Evolutionary conservation across 2,888 invertebrate genomes (phyloP).

Genomic region (Drosophila borborema): DNA sequence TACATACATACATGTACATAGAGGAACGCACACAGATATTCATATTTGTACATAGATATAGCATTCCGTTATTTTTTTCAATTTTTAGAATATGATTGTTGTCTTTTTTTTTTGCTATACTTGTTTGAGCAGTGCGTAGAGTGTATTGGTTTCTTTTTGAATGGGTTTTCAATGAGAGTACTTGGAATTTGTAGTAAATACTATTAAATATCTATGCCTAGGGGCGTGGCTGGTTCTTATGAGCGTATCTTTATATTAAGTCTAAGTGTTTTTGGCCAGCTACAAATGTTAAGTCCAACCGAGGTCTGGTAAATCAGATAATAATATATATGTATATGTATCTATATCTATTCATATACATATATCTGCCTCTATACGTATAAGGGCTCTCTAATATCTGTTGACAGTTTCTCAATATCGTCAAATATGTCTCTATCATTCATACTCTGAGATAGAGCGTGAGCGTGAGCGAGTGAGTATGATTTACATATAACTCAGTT

Average conservation of each 20-base stretch:
- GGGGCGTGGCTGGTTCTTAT: neutral
- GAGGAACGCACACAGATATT: conserved; percentile 1
- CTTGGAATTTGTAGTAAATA: neutral
- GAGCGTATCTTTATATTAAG: neutral
- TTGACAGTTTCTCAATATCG: too few species aligned
- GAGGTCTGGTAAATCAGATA: neutral
- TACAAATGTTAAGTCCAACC: neutral
- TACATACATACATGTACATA: neutral
- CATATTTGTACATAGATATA: conserved; percentile 34
- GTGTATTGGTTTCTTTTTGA: neutral
- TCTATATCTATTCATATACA: too few species aligned
- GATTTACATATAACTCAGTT: too few species aligned
- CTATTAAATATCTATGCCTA: too few species aligned
- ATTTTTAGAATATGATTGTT: conserved; percentile 10
- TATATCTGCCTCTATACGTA: too few species aligned
- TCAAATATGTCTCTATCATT: too few species aligned
- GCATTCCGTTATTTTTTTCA: conserved; percentile 17
- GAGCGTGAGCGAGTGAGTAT: too few species aligned
- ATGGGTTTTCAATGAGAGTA: neutral
- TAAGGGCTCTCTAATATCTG: too few species aligned
- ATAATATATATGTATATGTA: neutral
- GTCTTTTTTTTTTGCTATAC: neutral
- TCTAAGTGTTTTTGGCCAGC: neutral
- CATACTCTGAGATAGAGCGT: too few species aligned
- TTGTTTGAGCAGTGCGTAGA: neutral